Evolutionary conservation across 2,113 vertebrate species (phyloP), one percentile per base, ranked within the genome.

Genomic region (Cyprinodon brontotheroides): DNA sequence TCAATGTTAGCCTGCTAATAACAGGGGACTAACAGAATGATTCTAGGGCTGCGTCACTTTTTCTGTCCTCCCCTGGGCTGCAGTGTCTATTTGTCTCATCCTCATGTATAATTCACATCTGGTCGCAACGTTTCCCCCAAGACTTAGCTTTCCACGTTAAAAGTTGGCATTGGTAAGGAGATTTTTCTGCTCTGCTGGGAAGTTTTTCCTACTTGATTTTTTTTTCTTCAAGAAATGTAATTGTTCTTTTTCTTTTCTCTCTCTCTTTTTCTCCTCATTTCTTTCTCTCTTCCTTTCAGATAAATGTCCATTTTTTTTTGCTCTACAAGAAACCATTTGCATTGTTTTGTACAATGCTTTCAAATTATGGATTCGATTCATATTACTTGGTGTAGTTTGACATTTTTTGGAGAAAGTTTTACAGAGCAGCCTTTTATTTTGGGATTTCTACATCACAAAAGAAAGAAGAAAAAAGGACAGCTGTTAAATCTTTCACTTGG

Each of bases 41-140:
- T 79, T n/a, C 37, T 68, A 68, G 36, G 72, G 68, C 29, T 47
- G 37, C 36, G 41, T 57, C 73, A 68, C 69, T 70, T 77, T 73
- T 84, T 73, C 53, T 41, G 47, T 72, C 75, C 76, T 80, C 62
- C 81, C 75, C 36, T 17, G 48, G 77, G 76, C 72, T 47, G 62
- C 47, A 69, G 68, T 69, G 75, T 80, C 68, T 82, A 83, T 90
- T 90, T 91, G 86, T 86, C 83, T 77, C 53, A 69, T 61, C 71
- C 63, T 87, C 73, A 86, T 91, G 75, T 79, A 87, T 90, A 88
- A 91, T 91, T 91, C 90, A 92, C 78, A 85, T 81, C 59, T 79
- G 73, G 75, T 84, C 75, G 75, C 86, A 82, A 83, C 39, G 36
- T 76, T 80, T 67, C 69, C 50, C 80, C 77, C 77, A 72, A 74